Base-by-base conservation (phyloP, 1,140 invertebrate genomes). In the Drosophila malerkotliana region DNA sequence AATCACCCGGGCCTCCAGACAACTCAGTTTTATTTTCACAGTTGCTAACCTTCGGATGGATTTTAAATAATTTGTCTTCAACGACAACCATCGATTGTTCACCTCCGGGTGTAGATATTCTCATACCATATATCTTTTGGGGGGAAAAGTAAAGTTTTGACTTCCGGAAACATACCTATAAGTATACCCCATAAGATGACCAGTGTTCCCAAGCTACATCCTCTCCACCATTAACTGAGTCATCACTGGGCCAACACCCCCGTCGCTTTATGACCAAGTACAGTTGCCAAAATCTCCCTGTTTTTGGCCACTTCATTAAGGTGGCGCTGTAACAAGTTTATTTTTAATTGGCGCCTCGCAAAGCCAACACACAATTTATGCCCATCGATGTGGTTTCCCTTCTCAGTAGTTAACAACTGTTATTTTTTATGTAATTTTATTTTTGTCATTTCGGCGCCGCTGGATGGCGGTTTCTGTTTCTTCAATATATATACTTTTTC, bases 381-480 rank as follows among this genome's bases (percentile, higher is more conserved):
- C 77, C 59, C 39, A 52, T 52, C 75, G 68, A 49, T 60, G 66
- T 55, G 28, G 41, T 55, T 37, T 47, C 18, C 18, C 51, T 41
- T 18, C 30, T 39, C 83, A 72, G 82, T 87, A 87, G 82, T 87
- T 87, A 87, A 87, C 83, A 87, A 87, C 82, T 87, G 82, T 87
- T 87, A 87, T 87, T 88, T 87, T 87, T 87, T 88, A 88, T 87
- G 74, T 87, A 82, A 87, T 87, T 87, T 87, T 87, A 87, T 87
- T 87, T 87, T 87, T 87, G 82, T 87, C 82, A 87, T 87, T 87
- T 87, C 82, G 79, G 82, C 82, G 82, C 82, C 82, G 82, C 82
- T 87, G 82, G 82, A 88, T 73, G 45, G 49, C 77, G 41, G 60
- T 60, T 60, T 54, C 24, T 14, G 21, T 60, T 37, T 54, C 15